A percentile compares a stretch with the other conserved stretches of the same genome.
Evolutionary conservation across 1,140 invertebrate genomes (phyloP).

Genomic region (Drosophila melanica): DNA sequence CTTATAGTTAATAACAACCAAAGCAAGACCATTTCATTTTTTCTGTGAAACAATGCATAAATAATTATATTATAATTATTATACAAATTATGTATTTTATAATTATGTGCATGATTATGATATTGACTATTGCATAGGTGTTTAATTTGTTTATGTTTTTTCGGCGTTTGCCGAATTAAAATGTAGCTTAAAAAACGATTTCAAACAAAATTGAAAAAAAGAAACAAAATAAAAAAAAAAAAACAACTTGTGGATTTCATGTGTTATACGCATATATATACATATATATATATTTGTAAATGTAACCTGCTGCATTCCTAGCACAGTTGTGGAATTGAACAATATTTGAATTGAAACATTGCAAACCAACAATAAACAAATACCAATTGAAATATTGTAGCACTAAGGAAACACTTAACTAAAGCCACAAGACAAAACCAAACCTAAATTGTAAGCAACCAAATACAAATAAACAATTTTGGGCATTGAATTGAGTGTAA

Average conservation of each 20-base stretch:
- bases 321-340: slow-evolving; percentile 80
- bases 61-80: too few relatives aligned
- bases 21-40: neutral
- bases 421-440: neutral
- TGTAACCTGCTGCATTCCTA: slow-evolving; percentile 76
- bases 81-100: too few relatives aligned
- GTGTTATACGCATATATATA: slow-evolving; percentile 35
- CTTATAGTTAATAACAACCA: too few relatives aligned
- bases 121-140: slow-evolving; percentile 39
- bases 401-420: slow-evolving; percentile 22
- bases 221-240: neutral
- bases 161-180: slow-evolving; percentile 61
- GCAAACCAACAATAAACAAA: slow-evolving; percentile 30
- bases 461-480: slow-evolving; percentile 7
- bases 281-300: slow-evolving; percentile 41
- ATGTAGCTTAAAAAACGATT: slow-evolving; percentile 32
- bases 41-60: neutral
- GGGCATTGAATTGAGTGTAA: slow-evolving; percentile 34
- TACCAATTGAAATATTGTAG: slow-evolving; percentile 49
- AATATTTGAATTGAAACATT: slow-evolving; percentile 66
- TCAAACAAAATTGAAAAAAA: neutral
- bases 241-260: slow-evolving; percentile 26
- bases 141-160: slow-evolving; percentile 23
- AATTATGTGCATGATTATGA: neutral
- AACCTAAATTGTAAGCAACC: neutral